Base-by-base conservation (phyloP, 2,888 invertebrate genomes). In the Drosophila peninsularis region DNA sequence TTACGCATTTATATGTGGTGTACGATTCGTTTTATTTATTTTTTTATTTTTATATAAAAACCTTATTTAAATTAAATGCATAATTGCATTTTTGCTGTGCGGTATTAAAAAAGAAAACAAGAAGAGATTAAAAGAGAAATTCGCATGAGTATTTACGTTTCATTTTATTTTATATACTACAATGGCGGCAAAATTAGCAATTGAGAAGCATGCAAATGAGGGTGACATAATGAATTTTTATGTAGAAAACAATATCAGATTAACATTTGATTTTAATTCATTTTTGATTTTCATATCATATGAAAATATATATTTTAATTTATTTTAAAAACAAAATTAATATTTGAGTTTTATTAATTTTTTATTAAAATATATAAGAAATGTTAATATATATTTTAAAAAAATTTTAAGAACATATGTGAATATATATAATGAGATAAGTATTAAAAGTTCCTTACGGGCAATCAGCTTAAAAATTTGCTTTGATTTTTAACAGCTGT, bases 1-100 rank as follows among this genome's bases (percentile, higher is more conserved):
- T 85, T 37, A 67, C 24, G 76, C 71, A 69, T 79, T 77, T 79
- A 49, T 83, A 61, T 65, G 64, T 78, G 67, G 62, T 71, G 49
- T 67, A 50, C 55, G 56, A 50, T 42, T 72, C 30, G 58, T 30
- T 14, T 36, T 14, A n/a, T 57, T 34, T 13, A 2, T 13, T 34
- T 36, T 14, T 14, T 36, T 36, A 3, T n/a, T 24, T 24, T 24
- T 44, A 5, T 60, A 63, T 9, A 70, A 68, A 68, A 64, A 62
- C 57, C 50, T 73, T 62, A 72, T 80, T 80, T 77, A 78, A 78
- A 64, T 71, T 61, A 58, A 61, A 67, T 57, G 78, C 55, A 45
- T 57, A 63, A 63, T 74, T 78, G 67, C 78, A 74, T 68, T 74
- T 78, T 66, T 77, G 55, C 71, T 77, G 79, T 66, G 65, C 44